Evolutionary conservation across 2,113 vertebrate species (phyloP).

Genomic region (Gymnarchus niloticus): DNA sequence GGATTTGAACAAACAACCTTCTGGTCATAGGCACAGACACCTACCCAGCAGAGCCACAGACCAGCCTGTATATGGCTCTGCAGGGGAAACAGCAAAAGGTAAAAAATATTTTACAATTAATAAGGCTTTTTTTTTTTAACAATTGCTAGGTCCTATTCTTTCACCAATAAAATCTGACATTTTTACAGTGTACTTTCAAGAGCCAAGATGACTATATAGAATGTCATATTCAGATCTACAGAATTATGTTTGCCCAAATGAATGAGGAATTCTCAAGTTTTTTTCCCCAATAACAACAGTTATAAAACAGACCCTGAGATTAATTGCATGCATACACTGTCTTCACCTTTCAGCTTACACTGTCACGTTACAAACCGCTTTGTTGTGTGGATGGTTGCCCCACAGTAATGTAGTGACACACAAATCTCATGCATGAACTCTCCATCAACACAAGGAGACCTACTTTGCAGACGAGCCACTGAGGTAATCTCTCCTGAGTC

Average conservation of each 20-base stretch:
- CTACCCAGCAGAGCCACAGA: too few relatives aligned
- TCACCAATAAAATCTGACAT: too few relatives aligned
- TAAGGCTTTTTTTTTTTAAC: too few relatives aligned
- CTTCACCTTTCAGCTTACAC: not conserved
- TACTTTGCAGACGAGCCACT: conserved; percentile 13
- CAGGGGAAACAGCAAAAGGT: too few relatives aligned
- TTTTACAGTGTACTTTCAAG: too few relatives aligned
- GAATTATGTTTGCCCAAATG: not conserved
- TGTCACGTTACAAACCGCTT: not conserved
- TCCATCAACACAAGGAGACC: not conserved
- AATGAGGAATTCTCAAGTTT: not conserved
- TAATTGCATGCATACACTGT: not conserved
- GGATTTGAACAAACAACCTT: not conserved
- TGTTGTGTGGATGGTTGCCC: not conserved
- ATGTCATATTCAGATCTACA: not conserved
- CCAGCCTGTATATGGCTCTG: too few relatives aligned
- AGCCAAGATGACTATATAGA: not conserved
- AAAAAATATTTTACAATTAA: too few relatives aligned
- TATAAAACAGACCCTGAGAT: not conserved
- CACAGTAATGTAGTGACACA: not conserved
- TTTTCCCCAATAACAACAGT: not conserved
- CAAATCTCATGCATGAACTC: not conserved
- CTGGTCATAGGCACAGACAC: too few relatives aligned
- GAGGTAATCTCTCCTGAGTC: not conserved
- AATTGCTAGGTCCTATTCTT: too few relatives aligned